Conservation (phyloP, 2,888 invertebrate species). For the Exocentrus adspersus region DNA sequence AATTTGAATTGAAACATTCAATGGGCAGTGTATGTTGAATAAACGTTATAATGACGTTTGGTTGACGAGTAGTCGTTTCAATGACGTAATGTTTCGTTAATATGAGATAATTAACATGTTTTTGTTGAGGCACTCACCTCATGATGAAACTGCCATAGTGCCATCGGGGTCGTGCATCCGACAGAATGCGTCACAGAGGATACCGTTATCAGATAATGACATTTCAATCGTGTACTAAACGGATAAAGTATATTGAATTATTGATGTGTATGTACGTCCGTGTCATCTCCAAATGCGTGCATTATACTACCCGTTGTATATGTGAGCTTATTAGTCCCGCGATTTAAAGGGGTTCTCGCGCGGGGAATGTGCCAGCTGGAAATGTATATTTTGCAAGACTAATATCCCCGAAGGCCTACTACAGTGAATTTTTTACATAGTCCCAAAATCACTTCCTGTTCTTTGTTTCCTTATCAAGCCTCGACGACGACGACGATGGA, state of each 20-base stretch:
- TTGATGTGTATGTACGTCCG: slow-evolving; percentile 10
- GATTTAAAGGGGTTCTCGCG: neutral
- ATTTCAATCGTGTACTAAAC: slow-evolving; percentile 8
- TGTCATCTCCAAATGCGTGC: slow-evolving; percentile 7
- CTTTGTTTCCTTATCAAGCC: neutral
- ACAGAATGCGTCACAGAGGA: slow-evolving; percentile 5
- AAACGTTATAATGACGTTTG: too few relatives aligned
- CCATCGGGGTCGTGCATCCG: slow-evolving; percentile 2
- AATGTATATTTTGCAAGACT: neutral
- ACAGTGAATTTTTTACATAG: neutral
- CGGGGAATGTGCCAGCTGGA: neutral
- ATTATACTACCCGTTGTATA: neutral
- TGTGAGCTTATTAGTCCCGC: neutral
- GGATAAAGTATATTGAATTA: slow-evolving; percentile 13
- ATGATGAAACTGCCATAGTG: slow-evolving; percentile 4
- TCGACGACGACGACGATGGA: neutral
- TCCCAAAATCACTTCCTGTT: neutral
- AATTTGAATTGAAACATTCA: too few relatives aligned
- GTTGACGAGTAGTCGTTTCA: too few relatives aligned
- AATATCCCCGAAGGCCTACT: neutral
- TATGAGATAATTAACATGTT: too few relatives aligned
- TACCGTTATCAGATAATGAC: slow-evolving; percentile 13
- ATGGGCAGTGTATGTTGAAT: too few relatives aligned
- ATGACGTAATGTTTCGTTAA: too few relatives aligned
- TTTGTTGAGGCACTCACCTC: neutral